A percentile compares a stretch with the other conserved stretches of the same genome.
phyloP scores from a whole-genome alignment of 2,797 vertebrate species.

The Pygocentrus nattereri region DNA sequence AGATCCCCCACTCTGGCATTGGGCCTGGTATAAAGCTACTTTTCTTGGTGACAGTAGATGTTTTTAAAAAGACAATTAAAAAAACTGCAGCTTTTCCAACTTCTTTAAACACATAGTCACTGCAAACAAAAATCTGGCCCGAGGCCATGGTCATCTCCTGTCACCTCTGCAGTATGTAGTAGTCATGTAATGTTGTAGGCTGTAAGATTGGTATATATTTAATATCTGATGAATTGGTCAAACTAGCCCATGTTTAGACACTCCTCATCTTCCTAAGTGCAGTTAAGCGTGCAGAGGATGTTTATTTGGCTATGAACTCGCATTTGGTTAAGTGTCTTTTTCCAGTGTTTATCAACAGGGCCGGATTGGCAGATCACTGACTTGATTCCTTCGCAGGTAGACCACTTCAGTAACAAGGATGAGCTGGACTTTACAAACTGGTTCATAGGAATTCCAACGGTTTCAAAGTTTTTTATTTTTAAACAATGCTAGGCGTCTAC shows the following conservation, averaged over 20 bases:
- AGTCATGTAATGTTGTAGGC: neutral
- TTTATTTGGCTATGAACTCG: constrained; percentile 1
- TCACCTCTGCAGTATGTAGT: neutral
- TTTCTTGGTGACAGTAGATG: too few species aligned
- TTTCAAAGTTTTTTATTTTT: neutral
- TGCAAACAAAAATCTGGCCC: too few species aligned
- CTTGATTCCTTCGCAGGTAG: neutral
- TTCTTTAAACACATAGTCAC: too few species aligned
- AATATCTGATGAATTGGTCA: neutral
- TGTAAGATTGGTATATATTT: neutral
- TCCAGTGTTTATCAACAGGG: constrained; percentile 20
- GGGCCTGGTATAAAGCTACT: too few species aligned
- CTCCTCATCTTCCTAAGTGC: neutral
- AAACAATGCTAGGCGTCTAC: neutral
- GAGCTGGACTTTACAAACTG: neutral
- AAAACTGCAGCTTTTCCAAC: too few species aligned
- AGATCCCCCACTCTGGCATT: too few species aligned
- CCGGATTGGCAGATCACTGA: constrained; percentile 12
- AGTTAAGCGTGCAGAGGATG: constrained; percentile 12
- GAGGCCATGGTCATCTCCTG: too few species aligned
- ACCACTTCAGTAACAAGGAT: neutral
- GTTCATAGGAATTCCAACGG: neutral
- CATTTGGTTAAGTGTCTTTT: constrained; percentile 21
- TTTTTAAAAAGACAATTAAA: too few species aligned
- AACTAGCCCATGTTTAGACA: constrained; percentile 1